Conservation (phyloP, 2,113 vertebrate genomes). For the Burhinus oedicnemus region DNA sequence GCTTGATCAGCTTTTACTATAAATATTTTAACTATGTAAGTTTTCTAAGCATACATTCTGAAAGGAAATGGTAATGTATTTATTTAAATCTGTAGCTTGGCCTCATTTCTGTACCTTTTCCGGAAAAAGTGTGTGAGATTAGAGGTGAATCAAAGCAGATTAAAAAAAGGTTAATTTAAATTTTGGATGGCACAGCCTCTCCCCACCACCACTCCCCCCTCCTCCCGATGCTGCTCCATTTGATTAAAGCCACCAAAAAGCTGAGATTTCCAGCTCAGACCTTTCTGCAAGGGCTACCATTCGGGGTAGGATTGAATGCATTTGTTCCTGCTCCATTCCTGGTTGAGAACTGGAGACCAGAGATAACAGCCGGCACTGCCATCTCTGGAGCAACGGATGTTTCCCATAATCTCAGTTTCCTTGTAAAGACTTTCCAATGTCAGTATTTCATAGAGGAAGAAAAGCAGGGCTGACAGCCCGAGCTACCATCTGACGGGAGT, state of each 20-base stretch:
- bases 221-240: background rate
- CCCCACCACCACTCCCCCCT: no score
- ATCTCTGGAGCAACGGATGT: background rate
- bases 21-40: background rate
- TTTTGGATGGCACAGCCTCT: background rate
- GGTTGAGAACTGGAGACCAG: background rate
- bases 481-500: background rate
- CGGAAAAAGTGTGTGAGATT: background rate
- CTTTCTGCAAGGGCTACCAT: background rate
- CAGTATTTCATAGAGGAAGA: background rate
- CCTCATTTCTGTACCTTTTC: background rate
- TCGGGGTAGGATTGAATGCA: background rate
- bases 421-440: background rate
- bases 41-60: background rate
- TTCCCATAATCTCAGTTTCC: background rate
- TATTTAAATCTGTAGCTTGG: background rate
- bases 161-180: background rate
- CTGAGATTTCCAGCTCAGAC: background rate
- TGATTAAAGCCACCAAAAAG: background rate
- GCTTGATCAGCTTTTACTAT: background rate
- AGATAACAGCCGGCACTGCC: background rate
- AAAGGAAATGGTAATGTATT: background rate
- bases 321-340: background rate
- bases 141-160: background rate
- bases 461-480: background rate